phyloP scores from a whole-genome alignment of 2,888 invertebrate species.

The Sylvicola cinctus region DNA sequence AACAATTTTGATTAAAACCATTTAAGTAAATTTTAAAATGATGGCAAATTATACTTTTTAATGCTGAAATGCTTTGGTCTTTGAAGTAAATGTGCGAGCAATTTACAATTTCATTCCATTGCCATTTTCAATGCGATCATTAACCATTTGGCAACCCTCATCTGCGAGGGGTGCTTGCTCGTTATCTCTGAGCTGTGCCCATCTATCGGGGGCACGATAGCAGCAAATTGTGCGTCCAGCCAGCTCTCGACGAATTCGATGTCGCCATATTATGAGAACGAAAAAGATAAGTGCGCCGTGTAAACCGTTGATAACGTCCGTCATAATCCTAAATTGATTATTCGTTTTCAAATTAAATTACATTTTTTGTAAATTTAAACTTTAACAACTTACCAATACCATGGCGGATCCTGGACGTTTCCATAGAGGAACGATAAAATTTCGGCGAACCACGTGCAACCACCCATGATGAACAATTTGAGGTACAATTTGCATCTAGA shows the following conservation, averaged over 20 bases:
- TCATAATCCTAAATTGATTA: constrained; percentile 32
- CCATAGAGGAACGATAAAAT: constrained; percentile 26
- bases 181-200: constrained; percentile 20
- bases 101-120: too few species aligned
- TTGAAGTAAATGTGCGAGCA: too few species aligned
- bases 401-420: not conserved
- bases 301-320: constrained; percentile 35
- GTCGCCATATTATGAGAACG: constrained; percentile 34
- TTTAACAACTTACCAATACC: not conserved
- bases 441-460: constrained; percentile 51
- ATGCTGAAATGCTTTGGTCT: too few species aligned
- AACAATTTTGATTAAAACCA: too few species aligned
- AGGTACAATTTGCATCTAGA: constrained; percentile 39
- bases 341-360: constrained; percentile 15
- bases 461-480: constrained; percentile 47
- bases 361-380: not conserved
- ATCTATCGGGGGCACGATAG: constrained; percentile 19
- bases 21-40: too few species aligned
- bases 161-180: too few species aligned
- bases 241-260: constrained; percentile 29
- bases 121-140: too few species aligned
- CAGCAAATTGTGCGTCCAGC: constrained; percentile 21
- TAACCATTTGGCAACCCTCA: too few species aligned
- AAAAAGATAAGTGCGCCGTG: constrained; percentile 41
- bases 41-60: too few species aligned